Percentiles rank a stretch among this genome's conserved stretches.
Evolutionary conservation across 2,113 vertebrate species (phyloP).

Genomic region (Gasterosteus nipponicus): DNA sequence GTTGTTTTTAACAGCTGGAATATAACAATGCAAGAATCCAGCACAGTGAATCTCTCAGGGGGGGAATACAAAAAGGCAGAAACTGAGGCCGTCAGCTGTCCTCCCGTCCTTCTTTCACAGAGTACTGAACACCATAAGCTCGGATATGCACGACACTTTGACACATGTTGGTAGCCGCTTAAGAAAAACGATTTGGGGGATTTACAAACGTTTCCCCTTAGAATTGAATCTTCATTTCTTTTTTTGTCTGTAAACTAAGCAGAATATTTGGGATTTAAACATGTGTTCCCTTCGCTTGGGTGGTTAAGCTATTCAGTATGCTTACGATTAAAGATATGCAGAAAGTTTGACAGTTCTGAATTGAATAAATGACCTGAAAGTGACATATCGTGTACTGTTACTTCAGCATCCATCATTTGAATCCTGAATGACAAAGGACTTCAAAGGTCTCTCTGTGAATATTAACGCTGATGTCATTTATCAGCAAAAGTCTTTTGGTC

Average conservation of each 20-base stretch:
- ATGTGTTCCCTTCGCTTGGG: slow-evolving; percentile 26
- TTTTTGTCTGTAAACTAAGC: slow-evolving; percentile 64
- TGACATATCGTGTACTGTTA: slow-evolving; percentile 32
- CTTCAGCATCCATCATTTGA: slow-evolving; percentile 33
- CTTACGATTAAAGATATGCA: slow-evolving; percentile 23
- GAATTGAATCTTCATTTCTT: slow-evolving; percentile 50
- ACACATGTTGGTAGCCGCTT: slow-evolving; percentile 66
- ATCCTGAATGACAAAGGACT: slow-evolving; percentile 46
- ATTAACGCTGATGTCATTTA: slow-evolving; percentile 35
- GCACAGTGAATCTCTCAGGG: slow-evolving; percentile 29
- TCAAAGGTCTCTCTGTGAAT: slow-evolving; percentile 37
- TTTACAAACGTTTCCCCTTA: slow-evolving; percentile 60
- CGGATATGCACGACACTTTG: slow-evolving; percentile 64
- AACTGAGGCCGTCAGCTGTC: slow-evolving; percentile 51
- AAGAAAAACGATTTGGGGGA: slow-evolving; percentile 68
- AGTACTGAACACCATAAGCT: slow-evolving; percentile 58
- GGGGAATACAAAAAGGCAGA: slow-evolving; percentile 59
- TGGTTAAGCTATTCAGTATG: slow-evolving; percentile 35
- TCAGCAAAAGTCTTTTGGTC: slow-evolving; percentile 54
- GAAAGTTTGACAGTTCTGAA: slow-evolving; percentile 21
- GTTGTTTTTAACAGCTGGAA: slow-evolving; percentile 33
- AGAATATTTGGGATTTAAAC: slow-evolving; percentile 63
- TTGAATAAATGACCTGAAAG: slow-evolving; percentile 20
- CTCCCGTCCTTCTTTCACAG: slow-evolving; percentile 38
- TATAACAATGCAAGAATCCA: slow-evolving; percentile 39